phyloP scores from a whole-genome alignment of 2,113 vertebrate genomes.

The Passer montanus region DNA sequence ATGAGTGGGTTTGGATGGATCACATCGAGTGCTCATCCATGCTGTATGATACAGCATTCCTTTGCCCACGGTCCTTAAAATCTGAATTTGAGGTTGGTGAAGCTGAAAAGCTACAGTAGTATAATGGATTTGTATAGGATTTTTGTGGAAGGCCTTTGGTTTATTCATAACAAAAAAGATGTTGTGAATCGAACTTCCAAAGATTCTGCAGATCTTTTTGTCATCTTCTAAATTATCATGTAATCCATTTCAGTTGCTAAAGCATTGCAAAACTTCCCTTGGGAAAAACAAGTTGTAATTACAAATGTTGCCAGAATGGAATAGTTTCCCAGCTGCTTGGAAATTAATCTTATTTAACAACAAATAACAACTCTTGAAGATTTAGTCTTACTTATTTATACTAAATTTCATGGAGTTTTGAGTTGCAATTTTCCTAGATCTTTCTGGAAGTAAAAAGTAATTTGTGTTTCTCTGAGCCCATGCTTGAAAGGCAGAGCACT shows the following conservation, averaged over 20 bases:
- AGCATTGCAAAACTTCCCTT: neutral
- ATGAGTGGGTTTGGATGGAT: neutral
- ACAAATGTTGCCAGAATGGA: neutral
- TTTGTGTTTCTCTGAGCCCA: neutral
- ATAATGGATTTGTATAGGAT: neutral
- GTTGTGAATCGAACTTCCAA: neutral
- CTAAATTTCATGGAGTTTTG: neutral
- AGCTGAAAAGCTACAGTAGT: neutral
- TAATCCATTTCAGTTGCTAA: neutral
- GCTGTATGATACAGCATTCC: fast-evolving
- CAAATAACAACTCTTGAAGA: neutral
- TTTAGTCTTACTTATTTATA: neutral
- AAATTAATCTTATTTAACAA: neutral
- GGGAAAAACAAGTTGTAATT: neutral
- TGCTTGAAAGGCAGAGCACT: neutral
- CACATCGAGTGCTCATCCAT: neutral
- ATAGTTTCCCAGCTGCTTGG: neutral
- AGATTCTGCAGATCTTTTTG: neutral
- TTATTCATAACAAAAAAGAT: neutral
- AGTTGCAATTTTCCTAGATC: neutral
- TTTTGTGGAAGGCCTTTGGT: neutral
- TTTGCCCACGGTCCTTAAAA: neutral
- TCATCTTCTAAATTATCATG: neutral
- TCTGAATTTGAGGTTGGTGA: neutral
- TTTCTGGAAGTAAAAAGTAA: neutral